These are phyloP conservation scores for Siphonodentalium dalli DNA, from an alignment of 2,888 invertebrate genomes.

Conservation along the genomic window DNA sequence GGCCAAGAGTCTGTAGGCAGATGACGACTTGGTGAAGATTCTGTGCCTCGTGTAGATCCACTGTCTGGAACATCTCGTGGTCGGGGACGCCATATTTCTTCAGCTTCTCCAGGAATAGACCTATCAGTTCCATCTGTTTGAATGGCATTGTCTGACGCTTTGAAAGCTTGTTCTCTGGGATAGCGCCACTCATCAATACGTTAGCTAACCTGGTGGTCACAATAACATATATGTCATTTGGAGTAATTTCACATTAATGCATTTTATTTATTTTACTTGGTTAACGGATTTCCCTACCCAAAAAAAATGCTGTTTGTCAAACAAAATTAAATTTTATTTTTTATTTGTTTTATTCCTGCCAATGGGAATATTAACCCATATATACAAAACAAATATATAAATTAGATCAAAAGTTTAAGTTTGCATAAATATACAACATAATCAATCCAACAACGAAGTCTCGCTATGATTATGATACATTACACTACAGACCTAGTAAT, in stretches of 20 bases:
- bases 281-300: background rate
- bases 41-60: conserved; percentile 95
- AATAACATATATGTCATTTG: no score
- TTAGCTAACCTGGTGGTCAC: conserved; percentile 85
- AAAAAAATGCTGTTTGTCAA: background rate
- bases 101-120: conserved; percentile 87
- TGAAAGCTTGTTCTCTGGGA: conserved; percentile 17
- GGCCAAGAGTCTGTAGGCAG: conserved; percentile 89
- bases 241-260: no score
- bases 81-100: conserved; percentile 88
- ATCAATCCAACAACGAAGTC: no score
- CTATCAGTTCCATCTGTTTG: conserved; percentile 89
- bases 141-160: conserved; percentile 69
- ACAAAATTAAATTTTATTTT: background rate
- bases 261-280: no score
- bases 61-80: conserved; percentile 95
- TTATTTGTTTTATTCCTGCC: no score
- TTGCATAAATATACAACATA: no score
- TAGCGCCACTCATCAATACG: conserved; percentile 77
- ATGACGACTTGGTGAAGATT: conserved; percentile 96
- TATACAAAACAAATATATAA: no score
- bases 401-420: no score
- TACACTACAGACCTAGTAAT: no score
- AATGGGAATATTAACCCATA: no score
- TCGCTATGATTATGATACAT: no score